Base-by-base conservation (phyloP, 2,888 invertebrate species). In the Trachelus stipa region DNA sequence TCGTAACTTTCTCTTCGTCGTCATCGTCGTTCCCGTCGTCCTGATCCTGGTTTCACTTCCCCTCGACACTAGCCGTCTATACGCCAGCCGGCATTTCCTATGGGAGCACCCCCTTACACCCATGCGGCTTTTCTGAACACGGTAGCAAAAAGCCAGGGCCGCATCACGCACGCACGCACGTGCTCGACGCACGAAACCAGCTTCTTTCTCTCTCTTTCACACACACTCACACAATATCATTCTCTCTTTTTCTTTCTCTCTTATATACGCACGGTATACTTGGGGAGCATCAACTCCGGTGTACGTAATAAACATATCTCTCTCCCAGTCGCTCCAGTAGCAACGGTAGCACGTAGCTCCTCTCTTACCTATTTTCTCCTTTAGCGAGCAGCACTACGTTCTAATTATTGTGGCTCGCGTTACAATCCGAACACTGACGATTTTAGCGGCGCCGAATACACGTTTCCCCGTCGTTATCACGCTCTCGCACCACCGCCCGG, bases 401-500 rank as follows among this genome's bases (percentile, higher is more conserved):
- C 40, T 31, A 74, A 69, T 34, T 35, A 34, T 37, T 37, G 34
- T 74, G 76, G 68, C 76, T 79, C 73, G 37, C 75, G 40, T 40
- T 40, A 40, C 15, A 40, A 40, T 40, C 40, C 40, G 40, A 40
- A 40, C 40, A 40, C 40, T 40, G 40, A 15, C 40, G 40, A 40
- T 40, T 40, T 4, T 40, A 40, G 4, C 15, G 12, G 40, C 40
- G 40, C 40, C 40, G 40, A 40, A 40, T 40, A 15, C 40, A 40
- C 40, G 15, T 4, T 40, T 40, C 15, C 15, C 40, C 15, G 40
- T 40, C 40, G 40, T 40, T 40, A 69, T 69, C 86, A 85, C 85
- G 86, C 86, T 84, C 82, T 84, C 80, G 80, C 85, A 87, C 87
- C 86, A 81, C 87, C 88, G 87, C 88, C 88, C 88, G 88, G 86